Percentiles rank a stretch among this genome's conserved stretches.
phyloP scores from a whole-genome alignment of 2,888 invertebrate genomes.

The Tridacna crocea region DNA sequence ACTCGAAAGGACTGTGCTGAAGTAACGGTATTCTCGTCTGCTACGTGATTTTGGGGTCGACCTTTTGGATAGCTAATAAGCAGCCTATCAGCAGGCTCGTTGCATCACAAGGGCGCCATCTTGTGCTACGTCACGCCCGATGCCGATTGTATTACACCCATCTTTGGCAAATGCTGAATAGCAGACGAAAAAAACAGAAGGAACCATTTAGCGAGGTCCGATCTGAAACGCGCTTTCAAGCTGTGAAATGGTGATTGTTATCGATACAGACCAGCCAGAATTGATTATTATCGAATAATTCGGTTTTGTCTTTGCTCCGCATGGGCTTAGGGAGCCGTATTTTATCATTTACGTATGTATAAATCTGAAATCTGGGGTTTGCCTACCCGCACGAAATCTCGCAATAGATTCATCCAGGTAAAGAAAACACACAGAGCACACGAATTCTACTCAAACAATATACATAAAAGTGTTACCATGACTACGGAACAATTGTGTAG shows the following conservation, averaged over 20 bases:
- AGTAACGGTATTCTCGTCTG: constrained; percentile 66
- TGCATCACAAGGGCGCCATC: constrained; percentile 61
- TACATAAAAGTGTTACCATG: constrained; percentile 54
- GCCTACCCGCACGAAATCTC: neutral
- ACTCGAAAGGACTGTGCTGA: constrained; percentile 73
- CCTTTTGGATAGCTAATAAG: constrained; percentile 66
- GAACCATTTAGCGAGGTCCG: constrained; percentile 47
- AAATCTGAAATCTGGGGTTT: constrained; percentile 9
- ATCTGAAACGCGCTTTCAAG: neutral
- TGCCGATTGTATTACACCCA: constrained; percentile 78
- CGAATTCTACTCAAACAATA: constrained; percentile 31
- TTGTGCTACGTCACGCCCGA: constrained; percentile 63
- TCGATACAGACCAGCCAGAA: constrained; percentile 4
- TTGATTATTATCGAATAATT: constrained; percentile 3
- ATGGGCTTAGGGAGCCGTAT: neutral
- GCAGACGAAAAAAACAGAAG: constrained; percentile 55
- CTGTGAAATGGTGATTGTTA: constrained; percentile 1
- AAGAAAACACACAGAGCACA: neutral
- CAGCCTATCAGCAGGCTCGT: constrained; percentile 71
- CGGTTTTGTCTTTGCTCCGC: constrained; percentile 13
- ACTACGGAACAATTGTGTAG: constrained; percentile 34
- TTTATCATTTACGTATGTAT: constrained; percentile 8
- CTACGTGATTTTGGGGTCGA: constrained; percentile 66
- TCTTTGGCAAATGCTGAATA: constrained; percentile 76
- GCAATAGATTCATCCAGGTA: neutral